A percentile compares a stretch with the other conserved stretches of the same genome.
These are phyloP conservation scores for Caenorhabditis zanzibari DNA, from an alignment of 2,888 invertebrate genomes.

Conservation along the genomic window DNA sequence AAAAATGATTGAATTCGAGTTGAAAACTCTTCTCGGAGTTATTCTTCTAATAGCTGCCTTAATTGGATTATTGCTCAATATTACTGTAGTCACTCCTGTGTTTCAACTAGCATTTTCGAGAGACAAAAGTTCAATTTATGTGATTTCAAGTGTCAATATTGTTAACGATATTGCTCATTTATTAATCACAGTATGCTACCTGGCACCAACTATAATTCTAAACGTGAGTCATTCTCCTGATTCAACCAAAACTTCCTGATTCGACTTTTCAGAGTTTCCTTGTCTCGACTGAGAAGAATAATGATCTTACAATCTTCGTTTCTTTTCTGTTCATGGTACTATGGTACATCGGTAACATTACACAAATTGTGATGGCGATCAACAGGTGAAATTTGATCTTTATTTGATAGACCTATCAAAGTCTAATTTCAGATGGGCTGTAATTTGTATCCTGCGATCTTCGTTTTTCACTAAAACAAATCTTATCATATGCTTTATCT, in stretches of 20 bases:
- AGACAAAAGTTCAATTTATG: constrained; percentile 65
- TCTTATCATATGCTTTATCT: constrained; percentile 24
- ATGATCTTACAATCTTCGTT: constrained; percentile 38
- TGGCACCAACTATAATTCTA: constrained; percentile 60
- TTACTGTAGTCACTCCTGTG: constrained; percentile 43
- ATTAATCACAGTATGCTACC: constrained; percentile 61
- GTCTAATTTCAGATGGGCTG: constrained; percentile 52
- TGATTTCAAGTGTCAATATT: constrained; percentile 67
- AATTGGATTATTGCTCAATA: constrained; percentile 40
- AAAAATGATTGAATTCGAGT: constrained; percentile 25
- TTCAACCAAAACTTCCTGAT: neutral
- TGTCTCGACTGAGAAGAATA: constrained; percentile 48
- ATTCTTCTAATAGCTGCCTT: constrained; percentile 11
- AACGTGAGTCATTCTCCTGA: constrained; percentile 36
- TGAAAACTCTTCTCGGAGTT: constrained; percentile 30
- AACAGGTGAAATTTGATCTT: constrained; percentile 46
- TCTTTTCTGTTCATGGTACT: constrained; percentile 68
- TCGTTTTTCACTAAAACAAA: constrained; percentile 44
- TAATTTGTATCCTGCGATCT: constrained; percentile 57
- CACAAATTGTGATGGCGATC: constrained; percentile 71
- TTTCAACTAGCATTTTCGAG: constrained; percentile 47
- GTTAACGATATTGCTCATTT: constrained; percentile 65
- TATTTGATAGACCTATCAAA: neutral
- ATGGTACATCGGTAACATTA: constrained; percentile 70
- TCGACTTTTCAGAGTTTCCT: constrained; percentile 56